Evolutionary conservation across 2,888 invertebrate genomes (phyloP).

Genomic region (Drosophila hamatofila): DNA sequence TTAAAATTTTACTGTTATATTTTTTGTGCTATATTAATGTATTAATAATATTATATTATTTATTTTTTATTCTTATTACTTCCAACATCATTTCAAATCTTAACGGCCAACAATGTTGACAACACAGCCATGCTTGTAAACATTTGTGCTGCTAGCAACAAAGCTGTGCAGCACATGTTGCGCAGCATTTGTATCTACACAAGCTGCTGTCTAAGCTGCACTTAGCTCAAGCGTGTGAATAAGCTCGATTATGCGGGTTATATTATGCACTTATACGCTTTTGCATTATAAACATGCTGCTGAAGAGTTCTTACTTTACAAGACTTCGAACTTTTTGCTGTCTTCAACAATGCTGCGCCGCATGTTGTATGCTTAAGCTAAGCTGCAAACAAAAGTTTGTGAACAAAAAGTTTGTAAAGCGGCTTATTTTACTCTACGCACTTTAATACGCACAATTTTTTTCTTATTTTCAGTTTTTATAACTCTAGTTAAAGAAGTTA

Average conservation of each 20-base stretch:
- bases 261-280: not conserved
- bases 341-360: not conserved
- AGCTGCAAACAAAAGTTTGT: not conserved
- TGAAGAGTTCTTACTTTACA: not conserved
- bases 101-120: not conserved
- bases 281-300: not conserved
- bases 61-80: not conserved
- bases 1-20: not conserved
- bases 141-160: conserved; percentile 16
- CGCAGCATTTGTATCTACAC: not conserved
- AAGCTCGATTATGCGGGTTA: not conserved
- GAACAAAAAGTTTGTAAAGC: not conserved
- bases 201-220: not conserved
- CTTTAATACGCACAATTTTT: not conserved
- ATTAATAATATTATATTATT: not conserved
- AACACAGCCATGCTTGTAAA: not conserved
- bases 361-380: not conserved
- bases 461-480: not conserved
- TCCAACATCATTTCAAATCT: not conserved
- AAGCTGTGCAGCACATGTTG: conserved; percentile 20
- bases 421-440: not conserved
- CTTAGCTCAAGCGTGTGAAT: not conserved
- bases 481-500: too few species aligned
- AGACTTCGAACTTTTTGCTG: not conserved
- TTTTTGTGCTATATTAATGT: too few species aligned